A percentile compares a stretch with the other conserved stretches of the same genome.
phyloP scores from a whole-genome alignment of 1,140 invertebrate species.

The Eupristina koningsbergeri region DNA sequence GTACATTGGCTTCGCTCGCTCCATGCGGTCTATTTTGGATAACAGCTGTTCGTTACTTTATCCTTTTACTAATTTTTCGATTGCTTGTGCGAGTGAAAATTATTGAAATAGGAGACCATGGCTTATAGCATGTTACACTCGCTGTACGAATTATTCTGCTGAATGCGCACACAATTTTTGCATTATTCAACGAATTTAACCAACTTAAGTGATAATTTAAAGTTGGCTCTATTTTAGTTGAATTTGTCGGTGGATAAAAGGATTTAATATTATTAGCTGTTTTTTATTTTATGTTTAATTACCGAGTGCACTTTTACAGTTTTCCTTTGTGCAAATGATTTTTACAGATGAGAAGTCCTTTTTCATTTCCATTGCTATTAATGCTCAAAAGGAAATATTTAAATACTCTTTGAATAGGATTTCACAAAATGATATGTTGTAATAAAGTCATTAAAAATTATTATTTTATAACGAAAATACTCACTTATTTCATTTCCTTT shows the following conservation, averaged over 20 bases:
- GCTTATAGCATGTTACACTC: too few species aligned
- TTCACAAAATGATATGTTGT: neutral
- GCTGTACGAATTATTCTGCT: neutral
- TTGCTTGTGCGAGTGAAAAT: neutral
- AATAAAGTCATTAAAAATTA: neutral
- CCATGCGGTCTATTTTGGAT: constrained; percentile 3
- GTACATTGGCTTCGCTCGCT: neutral
- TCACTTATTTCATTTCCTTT: neutral
- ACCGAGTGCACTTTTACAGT: neutral
- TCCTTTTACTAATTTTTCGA: constrained; percentile 13
- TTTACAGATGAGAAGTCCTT: too few species aligned
- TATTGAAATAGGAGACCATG: neutral
- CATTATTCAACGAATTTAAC: neutral
- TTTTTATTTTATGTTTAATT: neutral
- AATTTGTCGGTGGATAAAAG: neutral
- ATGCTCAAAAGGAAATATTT: neutral
- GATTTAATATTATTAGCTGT: neutral
- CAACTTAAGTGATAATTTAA: neutral
- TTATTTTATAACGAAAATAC: neutral
- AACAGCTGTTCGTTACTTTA: neutral
- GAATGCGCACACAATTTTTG: neutral
- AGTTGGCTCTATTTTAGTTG: neutral
- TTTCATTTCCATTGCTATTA: neutral
- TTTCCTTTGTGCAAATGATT: neutral
- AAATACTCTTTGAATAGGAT: neutral